Evolutionary conservation across 2,113 vertebrate species (phyloP), one percentile per base, ranked within the genome.

Genomic region (Caranx melampygus): DNA sequence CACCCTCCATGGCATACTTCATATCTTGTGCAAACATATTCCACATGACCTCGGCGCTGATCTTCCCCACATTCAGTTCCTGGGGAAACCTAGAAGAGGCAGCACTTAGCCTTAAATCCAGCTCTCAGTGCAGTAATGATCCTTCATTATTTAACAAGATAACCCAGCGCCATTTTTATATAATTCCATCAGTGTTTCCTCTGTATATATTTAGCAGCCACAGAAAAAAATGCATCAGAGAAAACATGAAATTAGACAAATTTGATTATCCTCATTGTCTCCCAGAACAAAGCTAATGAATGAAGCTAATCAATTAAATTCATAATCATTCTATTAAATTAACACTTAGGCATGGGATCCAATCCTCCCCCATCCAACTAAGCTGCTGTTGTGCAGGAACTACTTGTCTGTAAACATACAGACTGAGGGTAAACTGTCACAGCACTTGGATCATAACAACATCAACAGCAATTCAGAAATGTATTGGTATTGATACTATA

Each of bases 41-140:
- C 98, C 98, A 99, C 98, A 99, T 99, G 71, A 99, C 98, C 83
- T 99, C 98, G 0, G 98, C 98, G 0, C 98, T 99, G 93, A 99
- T 99, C 92, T 97, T 98, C 20, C 98, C 98, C 83, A 99, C 98
- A 0, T 99, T 99, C 78, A 99, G 93, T 68, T 98, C 97, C 88
- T 98, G 97, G 21, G 97, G 97, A 80, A 97, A 98, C 94, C 97
- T 98, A 78, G 20, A 37, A 70, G 80, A 72, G 70, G 65, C 59
- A 78, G 63, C 3, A 13, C 20, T 81, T 44, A 61, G 26, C 16
- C 20, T 72, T 77, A 59, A 75, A 83, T 59, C 15, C 51, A 72
- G 21, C 42, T 80, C 55, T 42, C 34, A 15, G 60, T 47, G 15
- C 44, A 79, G 45, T 54, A 65, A 64, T 68, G 26, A 2, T 37